Percentiles rank a stretch among this genome's conserved stretches.
These are phyloP conservation scores for Drosophila nr. perissopoda DNA, from an alignment of 2,888 invertebrate genomes.

Conservation along the genomic window DNA sequence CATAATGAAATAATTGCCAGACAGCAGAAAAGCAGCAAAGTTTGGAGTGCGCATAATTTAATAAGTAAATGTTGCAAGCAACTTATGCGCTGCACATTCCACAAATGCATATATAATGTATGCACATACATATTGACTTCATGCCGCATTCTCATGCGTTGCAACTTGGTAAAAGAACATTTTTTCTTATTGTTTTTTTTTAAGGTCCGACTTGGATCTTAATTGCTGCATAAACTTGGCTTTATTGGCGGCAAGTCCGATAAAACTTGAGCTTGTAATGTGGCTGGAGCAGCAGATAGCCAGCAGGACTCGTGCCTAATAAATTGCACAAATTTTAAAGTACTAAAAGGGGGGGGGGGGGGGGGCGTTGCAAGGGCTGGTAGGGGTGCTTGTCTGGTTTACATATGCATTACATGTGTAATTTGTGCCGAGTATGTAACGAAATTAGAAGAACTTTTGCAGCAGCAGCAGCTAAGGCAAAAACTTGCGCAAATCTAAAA, in stretches of 20 bases:
- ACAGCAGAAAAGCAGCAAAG: conserved; percentile 40
- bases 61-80: conserved; percentile 65
- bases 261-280: conserved; percentile 71
- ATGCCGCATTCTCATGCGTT: conserved; percentile 38
- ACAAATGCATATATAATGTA: background rate
- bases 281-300: conserved; percentile 28
- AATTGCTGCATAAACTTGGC: conserved; percentile 73
- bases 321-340: conserved; percentile 54
- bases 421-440: conserved; percentile 72
- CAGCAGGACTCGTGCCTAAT: conserved; percentile 47
- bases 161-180: background rate
- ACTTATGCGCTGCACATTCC: conserved; percentile 41
- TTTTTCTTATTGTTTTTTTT: conserved; percentile 30
- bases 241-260: conserved; percentile 70
- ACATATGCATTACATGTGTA: conserved; percentile 80
- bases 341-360: background rate
- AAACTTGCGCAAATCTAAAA: conserved; percentile 55
- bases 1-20: conserved; percentile 77
- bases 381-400: conserved; percentile 27
- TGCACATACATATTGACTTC: conserved; percentile 35
- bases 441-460: conserved; percentile 76
- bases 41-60: conserved; percentile 66
- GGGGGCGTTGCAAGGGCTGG: background rate
- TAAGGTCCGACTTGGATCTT: conserved; percentile 55
- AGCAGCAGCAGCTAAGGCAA: conserved; percentile 24